A percentile compares a stretch with the other conserved stretches of the same genome.
Evolutionary conservation across 2,113 vertebrate genomes (phyloP).

Genomic region (Raja brachyura): DNA sequence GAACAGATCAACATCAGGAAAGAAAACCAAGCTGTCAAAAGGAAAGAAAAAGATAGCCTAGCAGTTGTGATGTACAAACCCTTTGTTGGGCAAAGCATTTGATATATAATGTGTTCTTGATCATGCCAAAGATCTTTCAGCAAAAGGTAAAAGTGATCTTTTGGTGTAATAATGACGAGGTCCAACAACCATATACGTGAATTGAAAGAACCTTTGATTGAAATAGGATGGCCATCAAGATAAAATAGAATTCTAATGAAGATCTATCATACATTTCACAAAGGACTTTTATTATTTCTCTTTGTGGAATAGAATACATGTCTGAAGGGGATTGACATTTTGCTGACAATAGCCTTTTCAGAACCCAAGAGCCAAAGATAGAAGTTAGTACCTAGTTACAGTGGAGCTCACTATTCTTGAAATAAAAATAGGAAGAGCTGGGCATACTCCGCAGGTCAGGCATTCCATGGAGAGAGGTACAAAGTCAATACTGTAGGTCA

Average conservation of each 20-base stretch:
- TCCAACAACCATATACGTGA: background rate
- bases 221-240: background rate
- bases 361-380: background rate
- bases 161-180: background rate
- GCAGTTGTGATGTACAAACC: background rate
- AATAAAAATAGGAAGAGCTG: background rate
- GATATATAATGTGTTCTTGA: background rate
- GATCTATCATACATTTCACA: background rate
- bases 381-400: background rate
- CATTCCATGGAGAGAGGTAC: too few species aligned
- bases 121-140: slow-evolving; percentile 8
- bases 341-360: slow-evolving; percentile 20
- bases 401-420: background rate
- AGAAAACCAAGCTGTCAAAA: background rate
- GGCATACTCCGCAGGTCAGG: too few species aligned
- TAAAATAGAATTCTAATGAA: slow-evolving; percentile 16
- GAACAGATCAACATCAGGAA: slow-evolving; percentile 3
- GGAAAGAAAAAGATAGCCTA: background rate
- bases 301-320: background rate
- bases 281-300: background rate
- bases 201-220: slow-evolving; percentile 19
- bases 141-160: slow-evolving; percentile 13
- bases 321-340: slow-evolving; percentile 15
- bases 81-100: background rate
- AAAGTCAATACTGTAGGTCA: too few species aligned